phyloP scores from a whole-genome alignment of 2,797 vertebrate genomes.

The Saguinus oedipus region DNA sequence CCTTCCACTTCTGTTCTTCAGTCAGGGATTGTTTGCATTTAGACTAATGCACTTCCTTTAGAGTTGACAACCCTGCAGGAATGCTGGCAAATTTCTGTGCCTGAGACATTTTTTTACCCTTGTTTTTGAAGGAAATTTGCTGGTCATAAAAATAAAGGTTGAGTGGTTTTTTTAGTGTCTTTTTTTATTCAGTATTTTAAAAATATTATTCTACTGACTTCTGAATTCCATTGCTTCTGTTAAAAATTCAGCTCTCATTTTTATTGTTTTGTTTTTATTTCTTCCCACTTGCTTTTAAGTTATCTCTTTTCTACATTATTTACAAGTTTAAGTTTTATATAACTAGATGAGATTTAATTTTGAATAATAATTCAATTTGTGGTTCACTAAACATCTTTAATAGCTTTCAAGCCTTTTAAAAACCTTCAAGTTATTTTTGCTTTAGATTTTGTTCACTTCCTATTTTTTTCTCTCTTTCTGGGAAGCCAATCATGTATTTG shows the following conservation, averaged over 20 bases:
- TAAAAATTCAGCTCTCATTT: neutral
- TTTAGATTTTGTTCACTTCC: neutral
- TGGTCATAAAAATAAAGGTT: neutral
- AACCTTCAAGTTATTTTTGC: neutral
- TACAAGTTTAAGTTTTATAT: neutral
- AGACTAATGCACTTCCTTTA: neutral
- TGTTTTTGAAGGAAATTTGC: neutral
- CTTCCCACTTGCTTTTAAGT: neutral
- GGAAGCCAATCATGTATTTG: neutral
- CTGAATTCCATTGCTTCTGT: neutral
- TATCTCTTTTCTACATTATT: neutral
- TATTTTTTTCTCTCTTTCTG: neutral
- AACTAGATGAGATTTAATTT: neutral
- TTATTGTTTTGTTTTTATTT: neutral
- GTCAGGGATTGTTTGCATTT: neutral
- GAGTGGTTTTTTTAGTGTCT: neutral
- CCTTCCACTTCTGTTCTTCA: neutral
- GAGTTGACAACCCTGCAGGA: fast-evolving
- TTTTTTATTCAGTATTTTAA: neutral
- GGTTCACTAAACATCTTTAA: neutral
- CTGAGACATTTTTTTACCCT: neutral
- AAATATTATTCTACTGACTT: neutral
- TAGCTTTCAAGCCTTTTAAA: neutral
- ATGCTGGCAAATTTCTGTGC: neutral
- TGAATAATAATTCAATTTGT: neutral